phyloP scores from a whole-genome alignment of 2,113 vertebrate genomes.

The Oreochromis niloticus region DNA sequence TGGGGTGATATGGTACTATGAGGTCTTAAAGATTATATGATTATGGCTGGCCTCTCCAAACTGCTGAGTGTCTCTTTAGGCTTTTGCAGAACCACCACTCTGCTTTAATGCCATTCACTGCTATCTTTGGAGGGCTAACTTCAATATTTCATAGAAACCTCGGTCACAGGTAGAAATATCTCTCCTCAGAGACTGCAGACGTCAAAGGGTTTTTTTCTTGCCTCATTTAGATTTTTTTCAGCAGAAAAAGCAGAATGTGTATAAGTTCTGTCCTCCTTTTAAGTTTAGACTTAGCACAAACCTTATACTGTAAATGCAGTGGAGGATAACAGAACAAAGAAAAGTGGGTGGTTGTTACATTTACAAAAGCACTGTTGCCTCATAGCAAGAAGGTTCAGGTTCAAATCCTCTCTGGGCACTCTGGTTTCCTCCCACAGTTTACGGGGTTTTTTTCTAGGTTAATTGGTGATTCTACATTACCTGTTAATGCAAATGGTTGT shows the following conservation, averaged over 20 bases:
- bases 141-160: slow-evolving; percentile 67
- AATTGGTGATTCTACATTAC: neutral
- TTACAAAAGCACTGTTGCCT: neutral
- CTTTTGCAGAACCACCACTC: slow-evolving; percentile 26
- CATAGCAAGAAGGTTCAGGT: neutral
- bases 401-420: neutral
- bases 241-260: neutral
- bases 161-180: slow-evolving; percentile 60
- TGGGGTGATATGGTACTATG: neutral
- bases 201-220: neutral
- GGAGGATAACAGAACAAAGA: neutral
- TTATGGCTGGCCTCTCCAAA: neutral
- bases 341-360: neutral
- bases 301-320: neutral
- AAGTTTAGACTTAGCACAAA: neutral
- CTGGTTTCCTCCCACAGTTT: neutral
- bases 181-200: slow-evolving; percentile 31
- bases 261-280: neutral
- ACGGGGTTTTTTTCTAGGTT: neutral
- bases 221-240: slow-evolving; percentile 1
- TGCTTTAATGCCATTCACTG: slow-evolving; percentile 23
- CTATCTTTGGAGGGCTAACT: slow-evolving; percentile 55
- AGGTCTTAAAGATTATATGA: neutral
- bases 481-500: neutral
- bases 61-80: slow-evolving; percentile 35